A percentile compares a stretch with the other conserved stretches of the same genome.
Conservation (phyloP, 2,888 invertebrate species). For the Argyresthia goedartella region DNA sequence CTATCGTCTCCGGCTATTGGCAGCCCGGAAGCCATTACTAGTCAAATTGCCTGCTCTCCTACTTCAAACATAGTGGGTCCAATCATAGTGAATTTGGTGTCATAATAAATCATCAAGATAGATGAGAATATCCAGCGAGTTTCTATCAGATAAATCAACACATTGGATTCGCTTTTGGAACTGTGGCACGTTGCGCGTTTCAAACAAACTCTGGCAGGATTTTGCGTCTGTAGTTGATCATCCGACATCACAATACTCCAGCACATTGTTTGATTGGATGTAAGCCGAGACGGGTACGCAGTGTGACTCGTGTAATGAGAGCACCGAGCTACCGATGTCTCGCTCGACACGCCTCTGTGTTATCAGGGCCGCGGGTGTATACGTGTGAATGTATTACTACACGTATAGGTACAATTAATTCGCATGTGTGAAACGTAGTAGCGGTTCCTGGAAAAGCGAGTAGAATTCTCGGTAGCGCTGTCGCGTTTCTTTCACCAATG, state of each 20-base stretch:
- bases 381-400: constrained; percentile 30
- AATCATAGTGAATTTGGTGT: neutral
- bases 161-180: neutral
- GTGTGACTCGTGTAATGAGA: constrained; percentile 53
- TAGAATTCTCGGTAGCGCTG: constrained; percentile 60
- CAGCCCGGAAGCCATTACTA: constrained; percentile 12
- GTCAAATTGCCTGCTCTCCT: neutral
- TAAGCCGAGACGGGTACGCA: constrained; percentile 55
- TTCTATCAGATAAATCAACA: neutral
- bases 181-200: neutral
- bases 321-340: constrained; percentile 59
- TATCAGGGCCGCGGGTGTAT: constrained; percentile 58
- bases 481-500: constrained; percentile 55
- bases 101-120: neutral
- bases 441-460: constrained; percentile 66
- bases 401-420: constrained; percentile 17
- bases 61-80: neutral
- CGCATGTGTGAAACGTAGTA: constrained; percentile 51
- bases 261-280: constrained; percentile 52
- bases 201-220: neutral
- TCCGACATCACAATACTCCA: constrained; percentile 23
- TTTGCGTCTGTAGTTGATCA: neutral
- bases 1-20: constrained; percentile 25
- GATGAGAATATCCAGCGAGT: neutral
- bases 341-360: constrained; percentile 51